These are phyloP conservation scores for Barbus barbus DNA, from an alignment of 2,113 vertebrate genomes.

Conservation along the genomic window DNA sequence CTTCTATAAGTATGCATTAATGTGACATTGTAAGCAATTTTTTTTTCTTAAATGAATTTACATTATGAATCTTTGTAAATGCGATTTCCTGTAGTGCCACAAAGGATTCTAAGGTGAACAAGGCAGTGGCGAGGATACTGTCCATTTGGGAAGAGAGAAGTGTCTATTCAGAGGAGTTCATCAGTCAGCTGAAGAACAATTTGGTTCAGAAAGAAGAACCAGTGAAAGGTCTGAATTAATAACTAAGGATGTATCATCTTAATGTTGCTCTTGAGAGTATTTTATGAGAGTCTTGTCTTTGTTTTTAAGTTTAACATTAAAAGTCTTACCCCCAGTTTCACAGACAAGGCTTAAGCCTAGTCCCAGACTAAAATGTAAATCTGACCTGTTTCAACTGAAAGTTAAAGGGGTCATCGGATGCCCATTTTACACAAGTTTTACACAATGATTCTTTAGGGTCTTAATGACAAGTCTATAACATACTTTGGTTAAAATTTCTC, in stretches of 20 bases:
- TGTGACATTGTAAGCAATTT: background rate
- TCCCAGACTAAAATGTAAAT: too few species aligned
- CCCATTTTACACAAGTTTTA: too few species aligned
- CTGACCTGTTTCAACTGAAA: too few species aligned
- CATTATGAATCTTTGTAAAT: background rate
- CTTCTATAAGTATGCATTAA: background rate
- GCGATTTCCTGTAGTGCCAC: constrained; percentile 55
- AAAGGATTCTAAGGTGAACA: constrained; percentile 86
- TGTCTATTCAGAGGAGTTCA: constrained; percentile 89
- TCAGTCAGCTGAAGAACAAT: constrained; percentile 79
- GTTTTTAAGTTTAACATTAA: background rate
- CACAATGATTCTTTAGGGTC: too few species aligned
- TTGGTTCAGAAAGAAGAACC: constrained; percentile 70
- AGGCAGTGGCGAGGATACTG: constrained; percentile 90
- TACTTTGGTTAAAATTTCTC: too few species aligned
- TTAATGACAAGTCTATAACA: too few species aligned
- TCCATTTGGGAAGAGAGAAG: constrained; percentile 95
- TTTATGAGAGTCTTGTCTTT: background rate
- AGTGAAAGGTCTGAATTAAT: constrained; percentile 49
- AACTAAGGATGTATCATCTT: too few species aligned
- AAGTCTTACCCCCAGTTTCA: too few species aligned
- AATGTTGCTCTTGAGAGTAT: background rate
- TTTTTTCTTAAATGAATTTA: too few species aligned
- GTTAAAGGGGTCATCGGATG: too few species aligned
- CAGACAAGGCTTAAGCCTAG: too few species aligned